These are phyloP conservation scores for Andrena hattorfiana DNA, from an alignment of 2,888 invertebrate genomes.

Conservation along the genomic window DNA sequence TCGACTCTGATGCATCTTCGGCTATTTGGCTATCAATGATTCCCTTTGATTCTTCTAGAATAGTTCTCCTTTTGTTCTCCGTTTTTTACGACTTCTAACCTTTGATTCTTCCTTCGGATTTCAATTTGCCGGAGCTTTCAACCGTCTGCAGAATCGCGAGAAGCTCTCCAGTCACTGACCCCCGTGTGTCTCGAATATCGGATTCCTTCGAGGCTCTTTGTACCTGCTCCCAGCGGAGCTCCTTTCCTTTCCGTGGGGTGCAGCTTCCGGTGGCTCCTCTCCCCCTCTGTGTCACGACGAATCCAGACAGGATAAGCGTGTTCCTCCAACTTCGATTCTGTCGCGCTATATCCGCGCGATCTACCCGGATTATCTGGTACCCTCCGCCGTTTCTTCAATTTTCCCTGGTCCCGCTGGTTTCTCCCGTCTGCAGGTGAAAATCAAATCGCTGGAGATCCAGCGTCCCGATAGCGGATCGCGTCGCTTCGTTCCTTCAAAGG, in stretches of 20 bases:
- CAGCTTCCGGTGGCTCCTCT: neutral
- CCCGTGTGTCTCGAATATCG: neutral
- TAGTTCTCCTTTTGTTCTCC: neutral
- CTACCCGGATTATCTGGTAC: neutral
- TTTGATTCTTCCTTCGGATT: neutral
- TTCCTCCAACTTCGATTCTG: neutral
- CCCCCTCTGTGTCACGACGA: neutral
- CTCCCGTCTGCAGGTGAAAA: neutral
- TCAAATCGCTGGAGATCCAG: slow-evolving; percentile 3
- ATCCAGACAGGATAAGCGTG: slow-evolving; percentile 1
- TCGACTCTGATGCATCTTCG: neutral
- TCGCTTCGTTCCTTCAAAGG: neutral
- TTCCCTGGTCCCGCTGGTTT: neutral
- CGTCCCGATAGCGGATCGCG: neutral
- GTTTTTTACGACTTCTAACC: neutral
- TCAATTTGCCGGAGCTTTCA: neutral
- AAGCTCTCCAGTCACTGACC: neutral
- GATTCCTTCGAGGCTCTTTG: neutral
- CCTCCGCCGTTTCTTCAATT: slow-evolving; percentile 32
- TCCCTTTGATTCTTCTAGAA: neutral
- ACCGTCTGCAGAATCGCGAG: neutral
- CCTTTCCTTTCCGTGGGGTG: neutral
- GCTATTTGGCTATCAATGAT: slow-evolving; percentile 16
- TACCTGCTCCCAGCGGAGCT: neutral
- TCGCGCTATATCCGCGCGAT: neutral